Evolutionary conservation across 2,113 vertebrate species (phyloP).

Genomic region (Nestor notabilis): DNA sequence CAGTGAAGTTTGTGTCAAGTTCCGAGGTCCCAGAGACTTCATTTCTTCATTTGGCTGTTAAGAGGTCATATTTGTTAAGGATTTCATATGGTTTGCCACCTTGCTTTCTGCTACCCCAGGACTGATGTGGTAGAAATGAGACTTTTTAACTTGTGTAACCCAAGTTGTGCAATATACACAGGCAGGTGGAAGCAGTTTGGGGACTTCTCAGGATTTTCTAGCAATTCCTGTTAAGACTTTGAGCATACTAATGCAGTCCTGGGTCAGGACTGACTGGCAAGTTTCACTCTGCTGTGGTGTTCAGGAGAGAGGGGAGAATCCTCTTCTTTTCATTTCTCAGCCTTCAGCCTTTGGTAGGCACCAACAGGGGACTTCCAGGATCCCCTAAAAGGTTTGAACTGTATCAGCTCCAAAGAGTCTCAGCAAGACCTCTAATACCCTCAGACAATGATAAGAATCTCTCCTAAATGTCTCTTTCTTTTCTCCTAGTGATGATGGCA

Average conservation of each 20-base stretch:
- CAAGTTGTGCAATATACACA: background rate
- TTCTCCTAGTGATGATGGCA: background rate
- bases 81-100: background rate
- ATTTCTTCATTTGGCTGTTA: background rate
- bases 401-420: background rate
- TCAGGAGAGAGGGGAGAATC: background rate
- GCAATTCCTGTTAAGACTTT: background rate
- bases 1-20: background rate
- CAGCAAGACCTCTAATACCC: background rate
- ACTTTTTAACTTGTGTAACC: background rate
- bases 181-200: background rate
- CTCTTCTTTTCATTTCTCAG: background rate
- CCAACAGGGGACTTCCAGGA: background rate
- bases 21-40: background rate
- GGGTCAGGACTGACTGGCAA: background rate
- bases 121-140: background rate
- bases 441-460: background rate
- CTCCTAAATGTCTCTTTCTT: background rate
- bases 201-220: background rate
- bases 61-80: background rate
- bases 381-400: background rate
- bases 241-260: background rate
- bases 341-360: background rate
- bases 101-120: background rate
- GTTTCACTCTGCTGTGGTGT: background rate